Percentiles rank a stretch among this genome's conserved stretches.
These are phyloP conservation scores for Hippasteria phrygiana DNA, from an alignment of 53 echinoderm and acorn worm species.

Conservation along the genomic window DNA sequence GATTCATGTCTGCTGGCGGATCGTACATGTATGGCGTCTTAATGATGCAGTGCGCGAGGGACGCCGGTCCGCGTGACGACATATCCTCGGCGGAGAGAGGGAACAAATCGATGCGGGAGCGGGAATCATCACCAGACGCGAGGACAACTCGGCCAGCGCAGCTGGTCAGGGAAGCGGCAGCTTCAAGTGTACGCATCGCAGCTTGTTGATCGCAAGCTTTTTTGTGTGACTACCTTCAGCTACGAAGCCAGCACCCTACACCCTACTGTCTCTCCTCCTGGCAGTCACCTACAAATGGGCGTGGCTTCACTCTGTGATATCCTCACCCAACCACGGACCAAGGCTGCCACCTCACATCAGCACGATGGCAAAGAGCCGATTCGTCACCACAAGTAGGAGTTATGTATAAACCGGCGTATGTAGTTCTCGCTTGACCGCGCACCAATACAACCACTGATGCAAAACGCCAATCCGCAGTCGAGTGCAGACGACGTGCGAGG, in stretches of 20 bases:
- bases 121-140: conserved; percentile 18
- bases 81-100: background rate
- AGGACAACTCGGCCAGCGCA: background rate
- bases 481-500: too few species aligned
- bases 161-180: background rate
- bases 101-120: conserved; percentile 10
- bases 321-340: conserved; percentile 33
- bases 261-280: background rate
- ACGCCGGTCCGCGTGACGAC: conserved; percentile 25
- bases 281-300: conserved; percentile 62
- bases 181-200: background rate
- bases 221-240: background rate
- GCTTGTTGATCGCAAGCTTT: conserved; percentile 43
- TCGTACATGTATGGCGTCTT: background rate
- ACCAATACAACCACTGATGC: conserved; percentile 39
- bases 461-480: too few species aligned
- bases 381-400: conserved; percentile 19
- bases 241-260: background rate
- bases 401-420: background rate
- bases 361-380: conserved; percentile 28
- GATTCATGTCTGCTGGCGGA: conserved; percentile 21
- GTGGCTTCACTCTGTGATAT: conserved; percentile 42
- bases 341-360: background rate
- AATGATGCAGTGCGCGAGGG: conserved; percentile 22
- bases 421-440: conserved; percentile 48